Evolutionary conservation across 2,888 invertebrate genomes (phyloP), one percentile per base, ranked within the genome.

Genomic region (Papilio protenor): DNA sequence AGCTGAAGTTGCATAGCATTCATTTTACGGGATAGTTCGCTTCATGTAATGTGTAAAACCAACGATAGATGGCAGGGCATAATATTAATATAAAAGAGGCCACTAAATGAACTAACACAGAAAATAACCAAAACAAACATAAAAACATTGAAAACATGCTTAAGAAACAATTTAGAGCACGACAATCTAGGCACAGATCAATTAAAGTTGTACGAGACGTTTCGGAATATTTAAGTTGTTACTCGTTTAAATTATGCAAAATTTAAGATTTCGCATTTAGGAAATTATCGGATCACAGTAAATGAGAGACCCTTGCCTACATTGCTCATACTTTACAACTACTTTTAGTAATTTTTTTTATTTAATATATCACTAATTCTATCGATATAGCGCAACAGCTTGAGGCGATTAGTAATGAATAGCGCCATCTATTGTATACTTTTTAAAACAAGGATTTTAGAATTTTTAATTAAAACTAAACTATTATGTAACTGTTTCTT

Each of bases 11-110:
- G 61, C 61, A 61, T 61, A 5, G 61, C 61, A 27, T 16, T 16
- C 2, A 27, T 61, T 61, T 16, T 27, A 61, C n/a, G 6, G 12
- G 1, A 2, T 12, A 61, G 14, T 61, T 61, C 61, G 61, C 61
- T 14, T 61, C 23, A 16, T 12, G 16, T 27, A 61, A 12, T 61
- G 2, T 14, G 61, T 6, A 27, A 61, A 61, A 61, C 14, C 23
- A 59, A 59, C 27, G 61, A 61, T 61, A 61, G 61, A 61, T 61
- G 61, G 61, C 23, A 61, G 61, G 5, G 27, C 27, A 61, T 5
- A 61, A 61, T 6, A 27, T 61, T 27, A 27, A 11, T 12, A 14
- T 6, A 10, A 59, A 14, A 27, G 27, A 61, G 5, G 27, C 4
- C 16, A 16, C 61, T 61, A 27, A 61, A 6, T 16, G 27, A 0